Percentiles rank a stretch among this genome's conserved stretches.
Evolutionary conservation across 2,888 invertebrate genomes (phyloP).

Genomic region (Thyatira batis): DNA sequence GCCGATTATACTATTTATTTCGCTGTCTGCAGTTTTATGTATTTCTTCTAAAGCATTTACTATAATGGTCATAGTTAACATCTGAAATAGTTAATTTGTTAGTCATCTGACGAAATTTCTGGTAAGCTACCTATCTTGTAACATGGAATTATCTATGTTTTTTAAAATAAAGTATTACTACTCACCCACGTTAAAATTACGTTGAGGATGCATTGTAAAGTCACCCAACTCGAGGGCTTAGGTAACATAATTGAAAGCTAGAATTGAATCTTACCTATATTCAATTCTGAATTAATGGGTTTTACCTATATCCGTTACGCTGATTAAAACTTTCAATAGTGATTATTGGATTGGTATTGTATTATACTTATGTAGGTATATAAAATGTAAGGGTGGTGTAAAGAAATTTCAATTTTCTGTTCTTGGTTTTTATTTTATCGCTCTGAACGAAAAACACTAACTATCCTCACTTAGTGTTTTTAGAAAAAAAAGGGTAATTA

Average conservation of each 20-base stretch:
- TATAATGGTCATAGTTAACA: conserved; percentile 22
- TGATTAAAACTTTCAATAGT: conserved; percentile 28
- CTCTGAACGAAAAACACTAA: no score
- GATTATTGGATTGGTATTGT: conserved; percentile 17
- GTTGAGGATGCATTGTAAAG: conserved; percentile 10
- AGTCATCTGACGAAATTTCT: background rate
- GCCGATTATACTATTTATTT: conserved; percentile 41
- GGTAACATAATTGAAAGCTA: background rate
- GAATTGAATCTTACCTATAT: background rate
- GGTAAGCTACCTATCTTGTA: background rate
- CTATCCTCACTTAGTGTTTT: no score
- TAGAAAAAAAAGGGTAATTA: no score
- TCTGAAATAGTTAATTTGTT: conserved; percentile 17
- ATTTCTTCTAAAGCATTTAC: conserved; percentile 35
- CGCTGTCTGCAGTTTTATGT: conserved; percentile 32
- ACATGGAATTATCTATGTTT: background rate
- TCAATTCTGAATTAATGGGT: background rate
- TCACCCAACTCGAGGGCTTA: background rate
- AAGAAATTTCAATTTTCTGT: background rate
- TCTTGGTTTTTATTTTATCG: background rate
- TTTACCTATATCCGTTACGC: conserved; percentile 19
- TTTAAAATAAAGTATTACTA: background rate
- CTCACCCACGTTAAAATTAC: conserved; percentile 48
- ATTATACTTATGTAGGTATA: background rate
- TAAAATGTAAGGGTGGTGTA: background rate